Evolutionary conservation across 23 tunicate genomes (phyloP).

Genomic region (Diplosoma virens): DNA sequence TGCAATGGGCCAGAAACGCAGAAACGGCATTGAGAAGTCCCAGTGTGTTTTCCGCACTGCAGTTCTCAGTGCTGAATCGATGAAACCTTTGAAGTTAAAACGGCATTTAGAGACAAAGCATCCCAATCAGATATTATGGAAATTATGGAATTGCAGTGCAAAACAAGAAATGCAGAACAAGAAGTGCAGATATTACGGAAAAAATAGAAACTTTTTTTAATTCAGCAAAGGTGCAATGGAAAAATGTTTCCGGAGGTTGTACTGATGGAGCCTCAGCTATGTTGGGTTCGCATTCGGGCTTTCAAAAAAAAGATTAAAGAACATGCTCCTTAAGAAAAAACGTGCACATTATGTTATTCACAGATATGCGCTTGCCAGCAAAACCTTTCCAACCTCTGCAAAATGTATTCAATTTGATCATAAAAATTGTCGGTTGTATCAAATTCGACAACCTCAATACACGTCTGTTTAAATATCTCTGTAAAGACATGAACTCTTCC

Average conservation of each 20-base stretch:
- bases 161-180: background rate
- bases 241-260: slow-evolving; percentile 44
- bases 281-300: no score
- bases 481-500: slow-evolving; percentile 11
- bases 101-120: slow-evolving; percentile 19
- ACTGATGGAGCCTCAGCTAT: slow-evolving; percentile 43
- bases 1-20: no score
- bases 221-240: slow-evolving; percentile 28
- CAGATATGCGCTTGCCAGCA: no score
- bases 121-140: background rate
- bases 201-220: slow-evolving; percentile 5
- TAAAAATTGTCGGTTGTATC: slow-evolving; percentile 36
- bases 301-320: slow-evolving; percentile 16
- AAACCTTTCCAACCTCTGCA: background rate
- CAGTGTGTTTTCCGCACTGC: slow-evolving; percentile 43
- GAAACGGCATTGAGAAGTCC: slow-evolving; percentile 38
- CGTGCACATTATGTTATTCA: background rate
- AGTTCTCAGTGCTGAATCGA: slow-evolving; percentile 45
- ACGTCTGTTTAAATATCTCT: slow-evolving; percentile 32
- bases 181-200: slow-evolving; percentile 2
- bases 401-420: background rate
- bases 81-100: slow-evolving; percentile 36
- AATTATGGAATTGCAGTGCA: background rate
- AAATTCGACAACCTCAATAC: background rate
- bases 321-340: slow-evolving; percentile 5